A percentile compares a stretch with the other conserved stretches of the same genome.
phyloP scores from a whole-genome alignment of 1,140 invertebrate genomes.

The Latrodectus geometricus region DNA sequence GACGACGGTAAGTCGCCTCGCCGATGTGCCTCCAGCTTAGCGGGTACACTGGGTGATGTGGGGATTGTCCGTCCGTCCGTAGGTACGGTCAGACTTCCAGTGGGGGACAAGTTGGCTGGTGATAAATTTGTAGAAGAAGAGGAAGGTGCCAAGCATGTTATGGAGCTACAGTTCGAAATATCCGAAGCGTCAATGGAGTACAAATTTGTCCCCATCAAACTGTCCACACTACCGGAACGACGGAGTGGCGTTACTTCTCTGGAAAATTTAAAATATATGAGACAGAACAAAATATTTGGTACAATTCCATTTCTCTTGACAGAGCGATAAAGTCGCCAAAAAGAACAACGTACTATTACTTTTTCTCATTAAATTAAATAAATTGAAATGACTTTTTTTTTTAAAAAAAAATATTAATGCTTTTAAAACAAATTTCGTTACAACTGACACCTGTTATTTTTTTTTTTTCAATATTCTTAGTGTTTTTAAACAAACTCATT shows the following conservation, averaged over 20 bases:
- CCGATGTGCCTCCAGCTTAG: constrained; percentile 64
- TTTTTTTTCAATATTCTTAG: too few species aligned
- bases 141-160: constrained; percentile 44
- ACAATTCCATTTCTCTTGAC: too few species aligned
- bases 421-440: too few species aligned
- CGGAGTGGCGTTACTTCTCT: constrained; percentile 48
- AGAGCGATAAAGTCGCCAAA: too few species aligned
- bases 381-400: too few species aligned
- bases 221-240: constrained; percentile 49
- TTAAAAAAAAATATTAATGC: too few species aligned
- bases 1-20: constrained; percentile 64
- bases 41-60: constrained; percentile 53
- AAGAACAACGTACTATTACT: too few species aligned
- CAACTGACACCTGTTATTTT: too few species aligned
- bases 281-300: too few species aligned
- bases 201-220: constrained; percentile 26
- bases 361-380: too few species aligned
- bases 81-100: constrained; percentile 18
- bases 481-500: too few species aligned
- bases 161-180: constrained; percentile 48
- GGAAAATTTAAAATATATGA: constrained; percentile 4
- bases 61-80: constrained; percentile 48
- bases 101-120: not conserved
- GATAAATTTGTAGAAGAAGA: constrained; percentile 41
- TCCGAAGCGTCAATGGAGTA: constrained; percentile 34